Conservation (phyloP, 2,797 vertebrate species). For the Myripristis murdjan region DNA sequence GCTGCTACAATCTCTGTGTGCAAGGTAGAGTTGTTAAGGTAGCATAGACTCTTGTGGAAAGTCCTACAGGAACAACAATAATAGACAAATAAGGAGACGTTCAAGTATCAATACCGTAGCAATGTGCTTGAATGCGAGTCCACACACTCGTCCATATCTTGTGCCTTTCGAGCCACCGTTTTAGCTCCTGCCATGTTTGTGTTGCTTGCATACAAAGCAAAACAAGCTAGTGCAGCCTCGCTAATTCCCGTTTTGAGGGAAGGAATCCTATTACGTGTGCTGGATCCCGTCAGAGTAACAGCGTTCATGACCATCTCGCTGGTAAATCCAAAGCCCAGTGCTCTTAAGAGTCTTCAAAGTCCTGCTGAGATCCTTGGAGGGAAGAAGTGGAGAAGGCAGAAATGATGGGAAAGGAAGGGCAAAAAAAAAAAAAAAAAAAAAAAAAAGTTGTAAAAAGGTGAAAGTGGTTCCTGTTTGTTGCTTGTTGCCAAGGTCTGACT, state of each 20-base stretch:
- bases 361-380: constrained; percentile 26
- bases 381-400: constrained; percentile 58
- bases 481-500: constrained; percentile 3
- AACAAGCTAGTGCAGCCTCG: constrained; percentile 27
- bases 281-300: constrained; percentile 47
- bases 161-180: neutral
- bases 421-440: too few species aligned
- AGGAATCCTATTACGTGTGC: constrained; percentile 70
- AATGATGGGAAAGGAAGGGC: constrained; percentile 39
- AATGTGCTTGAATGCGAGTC: neutral
- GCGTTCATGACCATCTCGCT: constrained; percentile 38
- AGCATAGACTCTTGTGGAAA: neutral
- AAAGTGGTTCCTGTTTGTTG: neutral
- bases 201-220: constrained; percentile 21
- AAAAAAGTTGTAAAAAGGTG: constrained; percentile 8
- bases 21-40: constrained; percentile 3
- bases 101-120: neutral
- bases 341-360: constrained; percentile 47
- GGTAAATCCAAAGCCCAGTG: constrained; percentile 60
- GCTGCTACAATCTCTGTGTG: neutral
- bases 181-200: constrained; percentile 24
- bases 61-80: neutral
- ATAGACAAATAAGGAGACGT: too few species aligned
- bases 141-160: neutral
- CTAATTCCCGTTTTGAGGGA: constrained; percentile 50